phyloP scores from a whole-genome alignment of 2,113 vertebrate species.

The Morone chrysops region DNA sequence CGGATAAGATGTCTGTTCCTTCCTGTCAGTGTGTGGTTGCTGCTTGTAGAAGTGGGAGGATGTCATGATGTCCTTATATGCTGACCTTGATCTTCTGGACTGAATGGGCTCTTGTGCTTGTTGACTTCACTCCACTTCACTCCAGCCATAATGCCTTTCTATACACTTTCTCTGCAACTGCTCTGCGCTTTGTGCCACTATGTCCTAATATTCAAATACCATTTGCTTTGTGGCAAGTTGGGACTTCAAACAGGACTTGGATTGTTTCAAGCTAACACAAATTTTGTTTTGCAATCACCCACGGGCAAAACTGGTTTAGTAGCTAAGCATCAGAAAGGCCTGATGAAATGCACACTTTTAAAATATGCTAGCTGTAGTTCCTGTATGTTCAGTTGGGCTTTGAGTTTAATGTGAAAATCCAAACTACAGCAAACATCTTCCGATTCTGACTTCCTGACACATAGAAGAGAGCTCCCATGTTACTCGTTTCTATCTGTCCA shows the following conservation, averaged over 20 bases:
- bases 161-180: slow-evolving; percentile 15
- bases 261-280: neutral
- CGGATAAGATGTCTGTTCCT: slow-evolving; percentile 53
- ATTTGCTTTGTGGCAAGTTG: neutral
- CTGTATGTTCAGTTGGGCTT: no score
- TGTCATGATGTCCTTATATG: slow-evolving; percentile 61
- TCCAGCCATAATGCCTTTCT: slow-evolving; percentile 35
- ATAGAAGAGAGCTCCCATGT: no score
- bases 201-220: slow-evolving; percentile 3
- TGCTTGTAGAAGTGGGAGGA: slow-evolving; percentile 38
- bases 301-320: neutral
- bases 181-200: neutral
- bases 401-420: no score
- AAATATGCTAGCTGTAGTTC: neutral
- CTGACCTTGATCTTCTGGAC: slow-evolving; percentile 70
- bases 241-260: neutral
- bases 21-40: slow-evolving; percentile 44
- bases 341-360: neutral
- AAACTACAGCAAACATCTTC: no score
- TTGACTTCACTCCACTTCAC: slow-evolving; percentile 30
- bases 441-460: no score
- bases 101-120: slow-evolving; percentile 60
- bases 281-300: neutral
- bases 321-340: neutral
- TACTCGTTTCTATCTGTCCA: no score